A percentile compares a stretch with the other conserved stretches of the same genome.
phyloP scores from a whole-genome alignment of 2,888 invertebrate genomes.

The Prosapia bicincta region DNA sequence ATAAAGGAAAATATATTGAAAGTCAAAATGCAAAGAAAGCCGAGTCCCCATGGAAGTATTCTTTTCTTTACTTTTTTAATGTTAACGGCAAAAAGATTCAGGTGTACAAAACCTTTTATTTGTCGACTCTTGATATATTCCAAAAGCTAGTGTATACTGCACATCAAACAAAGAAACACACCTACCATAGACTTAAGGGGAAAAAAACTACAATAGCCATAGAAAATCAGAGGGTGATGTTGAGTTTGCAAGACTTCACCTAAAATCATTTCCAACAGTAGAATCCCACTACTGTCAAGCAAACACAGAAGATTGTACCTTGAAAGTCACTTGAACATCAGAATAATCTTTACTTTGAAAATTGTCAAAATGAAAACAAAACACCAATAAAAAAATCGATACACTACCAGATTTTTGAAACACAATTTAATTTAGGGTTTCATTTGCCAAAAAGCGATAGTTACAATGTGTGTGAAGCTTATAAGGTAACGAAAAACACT shows the following conservation, averaged over 20 bases:
- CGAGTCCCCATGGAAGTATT: constrained; percentile 6
- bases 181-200: constrained; percentile 5
- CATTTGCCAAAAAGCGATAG: no score
- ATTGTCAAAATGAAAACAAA: no score
- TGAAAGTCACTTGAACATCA: background rate
- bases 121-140: constrained; percentile 6
- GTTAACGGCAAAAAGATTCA: no score
- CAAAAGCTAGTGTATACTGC: constrained; percentile 9
- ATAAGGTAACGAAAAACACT: background rate
- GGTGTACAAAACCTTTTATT: no score
- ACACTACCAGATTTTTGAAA: background rate
- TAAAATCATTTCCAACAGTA: constrained; percentile 8
- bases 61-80: constrained; percentile 8
- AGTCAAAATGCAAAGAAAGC: background rate
- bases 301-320: background rate
- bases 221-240: background rate
- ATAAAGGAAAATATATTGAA: background rate
- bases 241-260: background rate
- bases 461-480: no score
- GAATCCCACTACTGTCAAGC: no score
- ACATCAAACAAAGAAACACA: background rate
- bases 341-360: background rate
- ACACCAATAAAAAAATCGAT: background rate
- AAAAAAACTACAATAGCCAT: background rate
- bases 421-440: no score